Evolutionary conservation across 2,797 vertebrate genomes (phyloP).

Genomic region (Oryzias sinensis): DNA sequence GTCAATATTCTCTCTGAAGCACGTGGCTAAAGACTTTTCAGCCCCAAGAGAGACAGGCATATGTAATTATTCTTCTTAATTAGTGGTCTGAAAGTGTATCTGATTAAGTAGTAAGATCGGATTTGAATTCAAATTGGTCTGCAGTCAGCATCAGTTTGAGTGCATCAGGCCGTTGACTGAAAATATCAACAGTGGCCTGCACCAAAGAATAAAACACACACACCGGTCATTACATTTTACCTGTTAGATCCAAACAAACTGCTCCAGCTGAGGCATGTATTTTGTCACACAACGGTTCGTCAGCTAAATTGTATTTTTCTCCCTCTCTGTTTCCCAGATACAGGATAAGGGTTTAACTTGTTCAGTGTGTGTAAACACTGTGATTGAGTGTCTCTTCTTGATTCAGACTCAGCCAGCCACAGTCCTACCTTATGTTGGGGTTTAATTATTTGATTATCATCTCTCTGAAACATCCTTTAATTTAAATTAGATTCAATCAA

Average conservation of each 20-base stretch:
- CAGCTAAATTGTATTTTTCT: constrained; percentile 19
- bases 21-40: constrained; percentile 50
- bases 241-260: constrained; percentile 35
- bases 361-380: constrained; percentile 16
- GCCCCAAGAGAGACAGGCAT: constrained; percentile 63
- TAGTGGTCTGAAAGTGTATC: constrained; percentile 76
- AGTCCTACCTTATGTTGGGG: constrained; percentile 11
- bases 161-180: constrained; percentile 53
- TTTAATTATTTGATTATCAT: constrained; percentile 46
- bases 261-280: constrained; percentile 22
- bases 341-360: constrained; percentile 12
- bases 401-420: constrained; percentile 23
- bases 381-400: constrained; percentile 7
- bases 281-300: constrained; percentile 19
- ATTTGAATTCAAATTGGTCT: constrained; percentile 76
- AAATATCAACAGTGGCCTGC: constrained; percentile 42
- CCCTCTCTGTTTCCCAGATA: constrained; percentile 9
- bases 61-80: constrained; percentile 81
- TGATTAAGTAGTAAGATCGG: constrained; percentile 75
- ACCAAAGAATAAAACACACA: constrained; percentile 40
- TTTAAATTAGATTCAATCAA: constrained; percentile 32
- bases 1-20: constrained; percentile 68
- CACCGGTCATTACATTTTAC: constrained; percentile 22
- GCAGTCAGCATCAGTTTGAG: constrained; percentile 56
- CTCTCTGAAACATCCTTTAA: constrained; percentile 23